These are phyloP conservation scores for Paralichthys olivaceus DNA, from an alignment of 2,113 vertebrate species.

Conservation along the genomic window DNA sequence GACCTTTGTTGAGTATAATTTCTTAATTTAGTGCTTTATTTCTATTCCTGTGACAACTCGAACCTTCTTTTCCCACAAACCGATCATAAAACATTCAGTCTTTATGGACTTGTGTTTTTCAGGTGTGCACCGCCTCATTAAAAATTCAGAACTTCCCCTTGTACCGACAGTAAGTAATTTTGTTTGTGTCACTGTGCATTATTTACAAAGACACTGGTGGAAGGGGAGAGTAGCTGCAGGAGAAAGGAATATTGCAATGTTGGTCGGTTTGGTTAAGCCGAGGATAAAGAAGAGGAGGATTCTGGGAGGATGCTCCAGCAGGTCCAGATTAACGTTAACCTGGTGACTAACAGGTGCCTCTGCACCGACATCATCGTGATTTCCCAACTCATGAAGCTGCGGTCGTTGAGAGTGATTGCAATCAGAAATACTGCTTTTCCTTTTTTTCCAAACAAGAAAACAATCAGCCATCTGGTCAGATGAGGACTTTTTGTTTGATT, in stretches of 20 bases:
- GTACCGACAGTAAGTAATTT: constrained; percentile 20
- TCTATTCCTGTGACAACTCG: not conserved
- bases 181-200: constrained; percentile 32
- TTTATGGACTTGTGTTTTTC: constrained; percentile 13
- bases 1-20: not conserved
- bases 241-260: not conserved
- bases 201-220: constrained; percentile 15
- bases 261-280: constrained; percentile 50
- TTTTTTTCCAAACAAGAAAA: constrained; percentile 59
- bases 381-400: constrained; percentile 71
- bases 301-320: constrained; percentile 31
- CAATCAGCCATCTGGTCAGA: constrained; percentile 78
- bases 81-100: constrained; percentile 32
- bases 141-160: constrained; percentile 37
- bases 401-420: constrained; percentile 72
- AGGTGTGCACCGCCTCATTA: constrained; percentile 19
- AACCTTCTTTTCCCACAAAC: not conserved
- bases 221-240: not conserved
- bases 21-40: not conserved
- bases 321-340: constrained; percentile 54
- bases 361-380: constrained; percentile 33
- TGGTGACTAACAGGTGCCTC: constrained; percentile 76
- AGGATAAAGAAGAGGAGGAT: constrained; percentile 17
- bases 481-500: constrained; percentile 65
- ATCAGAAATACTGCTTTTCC: constrained; percentile 68